Conservation (phyloP, 1,140 invertebrate species). For the Caenorhabditis latens region DNA sequence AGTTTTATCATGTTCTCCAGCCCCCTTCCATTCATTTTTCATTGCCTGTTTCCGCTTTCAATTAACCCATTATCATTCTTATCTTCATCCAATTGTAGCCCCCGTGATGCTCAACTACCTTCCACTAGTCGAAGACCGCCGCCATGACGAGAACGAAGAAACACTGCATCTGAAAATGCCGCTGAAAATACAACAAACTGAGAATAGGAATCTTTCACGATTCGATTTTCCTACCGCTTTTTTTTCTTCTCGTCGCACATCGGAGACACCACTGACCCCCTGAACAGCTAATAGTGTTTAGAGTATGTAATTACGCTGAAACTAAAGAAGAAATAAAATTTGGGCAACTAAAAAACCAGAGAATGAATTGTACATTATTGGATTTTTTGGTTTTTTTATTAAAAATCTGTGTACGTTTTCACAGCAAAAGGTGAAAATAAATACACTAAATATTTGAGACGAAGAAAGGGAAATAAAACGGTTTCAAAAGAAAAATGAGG, state of each 20-base stretch:
- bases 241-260: slow-evolving; percentile 44
- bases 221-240: not conserved
- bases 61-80: not conserved
- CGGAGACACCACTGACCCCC: not conserved
- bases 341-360: not conserved
- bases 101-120: not conserved
- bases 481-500: not conserved
- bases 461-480: not conserved
- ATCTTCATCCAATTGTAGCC: not conserved
- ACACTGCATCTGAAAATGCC: slow-evolving; percentile 36
- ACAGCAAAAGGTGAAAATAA: slow-evolving; percentile 42
- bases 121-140: slow-evolving; percentile 7
- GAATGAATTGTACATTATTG: not conserved
- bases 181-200: not conserved
- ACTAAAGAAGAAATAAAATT: not conserved
- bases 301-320: too few species aligned
- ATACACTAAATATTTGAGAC: not conserved
- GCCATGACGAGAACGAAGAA: slow-evolving; percentile 14
- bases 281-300: not conserved
- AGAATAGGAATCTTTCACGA: not conserved
- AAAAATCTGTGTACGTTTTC: slow-evolving; percentile 10
- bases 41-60: not conserved
- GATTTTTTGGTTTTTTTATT: not conserved
- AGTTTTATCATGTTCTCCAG: too few species aligned
- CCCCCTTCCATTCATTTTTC: too few species aligned